Conservation (phyloP, 2,113 vertebrate species). For the Bucco capensis region DNA sequence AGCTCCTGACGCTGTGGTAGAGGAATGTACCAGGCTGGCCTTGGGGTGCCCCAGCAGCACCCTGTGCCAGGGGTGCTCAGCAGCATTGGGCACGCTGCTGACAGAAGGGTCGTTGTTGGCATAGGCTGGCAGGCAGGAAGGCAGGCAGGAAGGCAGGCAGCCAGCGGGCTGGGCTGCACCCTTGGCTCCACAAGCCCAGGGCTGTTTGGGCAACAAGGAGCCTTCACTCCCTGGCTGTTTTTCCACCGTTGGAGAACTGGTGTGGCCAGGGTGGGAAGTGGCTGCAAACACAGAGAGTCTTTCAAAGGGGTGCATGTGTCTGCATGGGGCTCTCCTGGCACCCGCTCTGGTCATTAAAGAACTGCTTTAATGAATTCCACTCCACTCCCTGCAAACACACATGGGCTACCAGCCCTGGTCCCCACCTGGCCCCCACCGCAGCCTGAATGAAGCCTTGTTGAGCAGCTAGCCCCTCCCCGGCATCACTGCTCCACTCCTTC, state of each 20-base stretch:
- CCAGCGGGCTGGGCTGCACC: neutral
- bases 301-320: neutral
- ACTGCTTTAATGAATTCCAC: slow-evolving; percentile 20
- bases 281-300: neutral
- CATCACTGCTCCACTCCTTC: neutral
- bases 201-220: slow-evolving; percentile 47
- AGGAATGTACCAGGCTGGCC: neutral
- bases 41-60: neutral
- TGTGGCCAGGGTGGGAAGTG: neutral
- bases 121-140: neutral
- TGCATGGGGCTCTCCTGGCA: neutral
- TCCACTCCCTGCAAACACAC: slow-evolving; percentile 11
- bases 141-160: slow-evolving; percentile 3
- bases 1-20: neutral
- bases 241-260: slow-evolving; percentile 15
- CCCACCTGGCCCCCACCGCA: neutral
- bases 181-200: neutral
- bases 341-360: neutral
- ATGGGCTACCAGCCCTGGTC: neutral
- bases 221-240: slow-evolving; percentile 23
- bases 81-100: rapidly evolving
- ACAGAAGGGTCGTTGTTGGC: neutral
- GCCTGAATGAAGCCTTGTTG: slow-evolving; percentile 54
- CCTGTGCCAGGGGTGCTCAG: neutral
- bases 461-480: neutral